Evolutionary conservation across 2,888 invertebrate species (phyloP).

Genomic region (Gymnosoma rotundatum): DNA sequence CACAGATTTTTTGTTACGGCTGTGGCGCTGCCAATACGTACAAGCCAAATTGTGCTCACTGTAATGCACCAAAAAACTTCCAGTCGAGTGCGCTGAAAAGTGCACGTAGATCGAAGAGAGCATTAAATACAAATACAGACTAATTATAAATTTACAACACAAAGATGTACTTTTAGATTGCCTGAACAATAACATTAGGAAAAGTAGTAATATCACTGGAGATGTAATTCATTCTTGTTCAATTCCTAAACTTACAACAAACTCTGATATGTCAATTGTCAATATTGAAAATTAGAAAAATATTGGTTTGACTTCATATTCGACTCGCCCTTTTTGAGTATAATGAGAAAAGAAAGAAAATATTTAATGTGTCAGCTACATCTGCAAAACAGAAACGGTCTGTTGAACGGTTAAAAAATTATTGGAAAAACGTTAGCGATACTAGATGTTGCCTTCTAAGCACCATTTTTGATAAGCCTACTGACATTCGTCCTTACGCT

Average conservation of each 20-base stretch:
- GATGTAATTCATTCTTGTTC: too few relatives aligned
- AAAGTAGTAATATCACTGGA: background rate
- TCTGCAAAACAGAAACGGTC: background rate
- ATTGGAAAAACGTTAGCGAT: conserved; percentile 3
- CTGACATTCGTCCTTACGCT: conserved; percentile 47
- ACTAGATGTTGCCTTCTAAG: background rate
- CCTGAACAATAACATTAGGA: background rate
- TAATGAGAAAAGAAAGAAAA: background rate
- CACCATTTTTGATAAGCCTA: conserved; percentile 13
- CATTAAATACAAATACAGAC: conserved; percentile 1
- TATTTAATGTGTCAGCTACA: background rate
- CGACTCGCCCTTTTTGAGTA: background rate
- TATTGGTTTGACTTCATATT: background rate
- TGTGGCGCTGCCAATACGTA: conserved; percentile 43
- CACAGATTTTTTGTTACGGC: conserved; percentile 63
- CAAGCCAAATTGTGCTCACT: conserved; percentile 41
- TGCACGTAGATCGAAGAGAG: conserved; percentile 6
- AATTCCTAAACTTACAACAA: too few relatives aligned
- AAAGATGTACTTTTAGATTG: background rate
- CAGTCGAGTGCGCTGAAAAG: background rate
- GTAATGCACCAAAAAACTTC: conserved; percentile 48
- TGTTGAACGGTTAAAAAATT: conserved; percentile 1
- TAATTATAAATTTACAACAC: background rate
- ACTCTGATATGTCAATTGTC: too few relatives aligned
- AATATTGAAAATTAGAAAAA: background rate